Percentiles rank a stretch among this genome's conserved stretches.
These are phyloP conservation scores for Eupithecia insigniata DNA, from an alignment of 2,888 invertebrate species.

Conservation along the genomic window DNA sequence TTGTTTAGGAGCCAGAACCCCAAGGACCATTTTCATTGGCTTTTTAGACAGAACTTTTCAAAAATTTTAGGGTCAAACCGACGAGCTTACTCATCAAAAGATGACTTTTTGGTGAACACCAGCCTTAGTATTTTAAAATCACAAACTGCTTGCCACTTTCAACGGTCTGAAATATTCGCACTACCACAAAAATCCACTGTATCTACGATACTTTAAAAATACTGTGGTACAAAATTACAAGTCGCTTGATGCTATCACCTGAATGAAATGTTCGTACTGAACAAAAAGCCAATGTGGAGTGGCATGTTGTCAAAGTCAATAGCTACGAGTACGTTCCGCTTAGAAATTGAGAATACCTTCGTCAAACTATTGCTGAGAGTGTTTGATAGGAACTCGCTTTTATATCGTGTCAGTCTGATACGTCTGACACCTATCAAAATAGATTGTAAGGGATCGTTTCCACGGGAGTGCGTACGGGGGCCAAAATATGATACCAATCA, in stretches of 20 bases:
- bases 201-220: too few relatives aligned
- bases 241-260: background rate
- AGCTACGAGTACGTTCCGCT: background rate
- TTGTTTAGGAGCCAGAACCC: too few relatives aligned
- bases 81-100: too few relatives aligned
- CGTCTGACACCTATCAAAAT: background rate
- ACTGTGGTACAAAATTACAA: background rate
- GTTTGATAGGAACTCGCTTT: constrained; percentile 14
- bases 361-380: constrained; percentile 20
- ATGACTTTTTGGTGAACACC: too few relatives aligned
- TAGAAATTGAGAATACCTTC: constrained; percentile 32
- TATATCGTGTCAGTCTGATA: constrained; percentile 10
- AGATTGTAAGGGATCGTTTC: constrained; percentile 3
- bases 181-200: too few relatives aligned
- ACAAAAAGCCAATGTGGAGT: background rate
- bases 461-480: background rate
- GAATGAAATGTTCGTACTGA: background rate
- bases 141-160: too few relatives aligned
- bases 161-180: too few relatives aligned
- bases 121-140: too few relatives aligned
- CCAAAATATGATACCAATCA: too few relatives aligned
- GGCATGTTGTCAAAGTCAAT: constrained; percentile 8
- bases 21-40: too few relatives aligned
- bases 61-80: too few relatives aligned
- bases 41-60: too few relatives aligned